phyloP scores from a whole-genome alignment of 92 coral and sea anemone species.

The Hydrozoanthus gracilis region DNA sequence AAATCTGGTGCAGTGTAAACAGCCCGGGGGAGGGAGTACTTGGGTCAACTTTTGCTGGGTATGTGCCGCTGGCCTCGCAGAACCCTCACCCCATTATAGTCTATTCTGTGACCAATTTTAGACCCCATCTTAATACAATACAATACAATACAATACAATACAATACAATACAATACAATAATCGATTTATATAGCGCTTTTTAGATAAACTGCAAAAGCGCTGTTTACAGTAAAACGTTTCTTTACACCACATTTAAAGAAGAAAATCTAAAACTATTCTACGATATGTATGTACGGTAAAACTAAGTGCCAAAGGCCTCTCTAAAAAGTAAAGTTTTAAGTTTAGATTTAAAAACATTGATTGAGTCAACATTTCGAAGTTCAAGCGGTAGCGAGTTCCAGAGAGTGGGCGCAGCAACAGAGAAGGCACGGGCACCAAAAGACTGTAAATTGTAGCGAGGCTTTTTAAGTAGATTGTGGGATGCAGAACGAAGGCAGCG shows the following conservation, averaged over 20 bases:
- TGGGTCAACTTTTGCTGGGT: too few species aligned
- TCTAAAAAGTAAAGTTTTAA: neutral
- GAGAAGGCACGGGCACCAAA: constrained; percentile 2
- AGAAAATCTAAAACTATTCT: neutral
- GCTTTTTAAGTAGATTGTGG: constrained; percentile 5
- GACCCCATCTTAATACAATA: too few species aligned
- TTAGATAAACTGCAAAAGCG: neutral
- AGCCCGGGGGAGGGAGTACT: too few species aligned
- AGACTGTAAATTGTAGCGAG: constrained; percentile 6
- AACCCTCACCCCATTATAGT: too few species aligned
- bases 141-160: too few species aligned
- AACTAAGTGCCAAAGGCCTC: neutral
- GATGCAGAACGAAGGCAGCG: constrained; percentile 20
- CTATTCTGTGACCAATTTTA: too few species aligned
- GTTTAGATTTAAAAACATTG: neutral
- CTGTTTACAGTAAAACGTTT: neutral
- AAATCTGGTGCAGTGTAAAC: too few species aligned
- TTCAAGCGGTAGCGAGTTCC: neutral
- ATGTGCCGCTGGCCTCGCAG: too few species aligned
- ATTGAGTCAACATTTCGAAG: neutral
- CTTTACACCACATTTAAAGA: too few species aligned
- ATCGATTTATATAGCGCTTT: neutral
- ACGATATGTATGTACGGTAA: neutral
- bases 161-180: too few species aligned
- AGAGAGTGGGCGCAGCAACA: constrained; percentile 6